Base-by-base conservation (phyloP, 2,888 invertebrate genomes). In the Cheilosia grossa region DNA sequence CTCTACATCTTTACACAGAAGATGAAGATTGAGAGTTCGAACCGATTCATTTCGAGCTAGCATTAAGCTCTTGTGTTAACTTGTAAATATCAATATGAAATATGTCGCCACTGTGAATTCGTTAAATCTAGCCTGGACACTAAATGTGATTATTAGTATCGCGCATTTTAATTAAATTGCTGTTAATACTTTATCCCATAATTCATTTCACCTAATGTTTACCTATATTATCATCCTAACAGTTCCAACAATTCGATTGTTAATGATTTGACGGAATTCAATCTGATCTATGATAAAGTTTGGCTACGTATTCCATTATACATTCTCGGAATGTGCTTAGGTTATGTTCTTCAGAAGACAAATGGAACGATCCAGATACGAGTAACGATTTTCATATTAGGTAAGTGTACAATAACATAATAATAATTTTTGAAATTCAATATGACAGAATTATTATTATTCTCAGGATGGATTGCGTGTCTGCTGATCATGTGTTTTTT, bases 291-390 rank as follows among this genome's bases (percentile, higher is more conserved):
- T 77, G 95, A 95, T 89, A 95, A 96, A 88, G 95, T 96, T 2
- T 95, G 95, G 94, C 94, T 96, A 1, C 93, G 96, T 58, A 92
- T 95, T 24, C 94, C 95, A 1, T 96, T 96, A 0, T 96, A 96
- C 91, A 92, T 96, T 53, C 93, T 95, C 59, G 96, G 96, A 17
- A 94, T 96, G 92, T 93, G 94, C 63, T 93, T 94, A 1, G 96
- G 96, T 7, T 96, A 96, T 94, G 92, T 95, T 63, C 67, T 81
- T 13, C 95, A 95, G 88, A 94, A 94, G 89, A 94, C 94, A 74
- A 94, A 95, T 87, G 95, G 87, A 53, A 88, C 87, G 27, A 81
- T 89, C 2, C 85, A 88, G 58, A 85, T 89, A 33, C 88, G 88
- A 61, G 78, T 88, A 4, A 86, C 88, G 49, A 85, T 89, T 15